Evolutionary conservation across 2,113 vertebrate genomes (phyloP).

Genomic region (Scomber scombrus): DNA sequence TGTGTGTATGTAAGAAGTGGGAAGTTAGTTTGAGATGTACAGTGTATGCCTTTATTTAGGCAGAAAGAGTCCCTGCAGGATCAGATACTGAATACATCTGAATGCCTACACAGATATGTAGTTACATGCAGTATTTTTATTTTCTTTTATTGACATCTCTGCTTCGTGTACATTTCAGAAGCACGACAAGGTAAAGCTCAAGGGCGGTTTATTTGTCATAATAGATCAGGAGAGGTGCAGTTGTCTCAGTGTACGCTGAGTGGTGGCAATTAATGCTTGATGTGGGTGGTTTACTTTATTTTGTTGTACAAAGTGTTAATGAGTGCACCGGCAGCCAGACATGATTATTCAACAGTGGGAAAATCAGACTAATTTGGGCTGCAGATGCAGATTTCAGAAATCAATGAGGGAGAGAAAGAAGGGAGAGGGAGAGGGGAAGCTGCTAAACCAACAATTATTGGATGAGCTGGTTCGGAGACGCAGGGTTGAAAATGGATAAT

Average conservation of each 20-base stretch:
- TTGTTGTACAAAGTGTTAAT: conserved; percentile 76
- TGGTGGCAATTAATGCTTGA: conserved; percentile 64
- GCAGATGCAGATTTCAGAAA: conserved; percentile 66
- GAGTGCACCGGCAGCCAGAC: conserved; percentile 66
- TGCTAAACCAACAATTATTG: conserved; percentile 24
- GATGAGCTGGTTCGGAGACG: conserved; percentile 11
- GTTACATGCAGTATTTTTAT: neutral
- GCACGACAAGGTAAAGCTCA: conserved; percentile 8
- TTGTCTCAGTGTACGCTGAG: conserved; percentile 41
- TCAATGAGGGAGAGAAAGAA: conserved; percentile 58
- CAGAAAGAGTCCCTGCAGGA: neutral
- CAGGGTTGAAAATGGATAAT: conserved; percentile 28
- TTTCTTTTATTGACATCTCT: conserved; percentile 8
- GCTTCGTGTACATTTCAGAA: neutral
- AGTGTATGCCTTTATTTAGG: neutral
- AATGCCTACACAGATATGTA: neutral
- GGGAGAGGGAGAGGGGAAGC: conserved; percentile 7
- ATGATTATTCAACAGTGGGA: conserved; percentile 74
- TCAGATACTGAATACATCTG: neutral
- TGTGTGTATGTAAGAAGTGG: neutral
- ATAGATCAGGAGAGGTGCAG: conserved; percentile 41
- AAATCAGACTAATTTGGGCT: conserved; percentile 66
- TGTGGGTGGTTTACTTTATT: conserved; percentile 75
- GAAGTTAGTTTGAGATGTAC: neutral
- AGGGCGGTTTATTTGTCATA: conserved; percentile 37